A percentile compares a stretch with the other conserved stretches of the same genome.
These are phyloP conservation scores for Scartelaos histophorus DNA, from an alignment of 2,113 vertebrate species.

Conservation along the genomic window DNA sequence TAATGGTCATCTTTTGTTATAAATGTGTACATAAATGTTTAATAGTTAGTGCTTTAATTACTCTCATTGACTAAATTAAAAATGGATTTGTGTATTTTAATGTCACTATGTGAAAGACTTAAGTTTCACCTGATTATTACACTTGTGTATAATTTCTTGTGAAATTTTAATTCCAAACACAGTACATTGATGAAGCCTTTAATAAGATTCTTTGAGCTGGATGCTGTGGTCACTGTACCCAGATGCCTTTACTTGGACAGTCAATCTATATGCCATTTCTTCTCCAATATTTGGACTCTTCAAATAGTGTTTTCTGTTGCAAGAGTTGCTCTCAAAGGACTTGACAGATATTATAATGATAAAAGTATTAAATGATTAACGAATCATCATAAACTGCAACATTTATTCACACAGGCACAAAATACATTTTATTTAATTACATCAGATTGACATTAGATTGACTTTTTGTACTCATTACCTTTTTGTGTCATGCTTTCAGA, in stretches of 20 bases:
- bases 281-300: too few relatives aligned
- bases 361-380: neutral
- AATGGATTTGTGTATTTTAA: too few relatives aligned
- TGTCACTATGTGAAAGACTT: too few relatives aligned
- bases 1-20: conserved; percentile 24
- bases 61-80: neutral
- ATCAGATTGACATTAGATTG: too few relatives aligned
- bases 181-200: conserved; percentile 1
- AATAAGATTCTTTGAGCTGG: neutral
- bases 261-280: neutral
- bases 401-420: too few relatives aligned
- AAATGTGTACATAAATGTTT: conserved; percentile 5
- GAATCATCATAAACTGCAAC: neutral
- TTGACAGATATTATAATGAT: too few relatives aligned
- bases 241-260: neutral
- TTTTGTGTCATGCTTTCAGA: conserved; percentile 49
- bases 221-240: neutral
- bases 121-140: too few relatives aligned
- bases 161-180: neutral
- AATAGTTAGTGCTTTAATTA: neutral
- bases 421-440: too few relatives aligned
- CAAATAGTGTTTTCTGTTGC: too few relatives aligned
- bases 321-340: neutral
- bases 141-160: too few relatives aligned
- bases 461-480: neutral